Percentiles rank a stretch among this genome's conserved stretches.
phyloP scores from a whole-genome alignment of 2,113 vertebrate genomes.

The Xiphorhynchus elegans region DNA sequence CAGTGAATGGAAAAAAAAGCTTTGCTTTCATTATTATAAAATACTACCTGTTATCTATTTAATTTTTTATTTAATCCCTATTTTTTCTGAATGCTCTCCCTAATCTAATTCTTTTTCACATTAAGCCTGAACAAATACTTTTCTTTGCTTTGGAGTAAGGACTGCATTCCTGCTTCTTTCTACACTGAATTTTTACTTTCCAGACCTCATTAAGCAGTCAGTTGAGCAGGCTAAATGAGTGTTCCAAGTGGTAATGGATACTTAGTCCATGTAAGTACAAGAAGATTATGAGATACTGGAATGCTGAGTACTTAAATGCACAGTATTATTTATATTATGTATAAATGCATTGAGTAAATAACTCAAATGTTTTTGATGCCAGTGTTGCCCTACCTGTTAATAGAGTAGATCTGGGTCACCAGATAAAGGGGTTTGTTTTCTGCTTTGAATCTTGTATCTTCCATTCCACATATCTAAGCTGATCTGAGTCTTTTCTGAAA shows the following conservation, averaged over 20 bases:
- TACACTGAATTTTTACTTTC: background rate
- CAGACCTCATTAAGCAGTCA: slow-evolving; percentile 56
- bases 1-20: background rate
- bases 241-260: slow-evolving; percentile 54
- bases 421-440: background rate
- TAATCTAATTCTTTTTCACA: background rate
- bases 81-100: background rate
- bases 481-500: background rate
- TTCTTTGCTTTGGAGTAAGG: background rate
- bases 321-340: background rate
- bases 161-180: background rate
- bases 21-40: background rate
- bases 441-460: background rate
- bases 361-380: background rate
- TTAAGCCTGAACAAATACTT: background rate
- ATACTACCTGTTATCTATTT: background rate
- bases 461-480: accelerated
- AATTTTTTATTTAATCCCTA: background rate
- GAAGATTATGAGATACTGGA: slow-evolving; percentile 41
- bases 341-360: background rate
- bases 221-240: slow-evolving; percentile 55
- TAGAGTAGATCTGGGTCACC: background rate
- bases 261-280: slow-evolving; percentile 48
- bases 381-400: background rate
- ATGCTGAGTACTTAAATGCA: background rate